Base-by-base conservation (phyloP, 2,888 invertebrate genomes). In the Congeria kusceri region DNA sequence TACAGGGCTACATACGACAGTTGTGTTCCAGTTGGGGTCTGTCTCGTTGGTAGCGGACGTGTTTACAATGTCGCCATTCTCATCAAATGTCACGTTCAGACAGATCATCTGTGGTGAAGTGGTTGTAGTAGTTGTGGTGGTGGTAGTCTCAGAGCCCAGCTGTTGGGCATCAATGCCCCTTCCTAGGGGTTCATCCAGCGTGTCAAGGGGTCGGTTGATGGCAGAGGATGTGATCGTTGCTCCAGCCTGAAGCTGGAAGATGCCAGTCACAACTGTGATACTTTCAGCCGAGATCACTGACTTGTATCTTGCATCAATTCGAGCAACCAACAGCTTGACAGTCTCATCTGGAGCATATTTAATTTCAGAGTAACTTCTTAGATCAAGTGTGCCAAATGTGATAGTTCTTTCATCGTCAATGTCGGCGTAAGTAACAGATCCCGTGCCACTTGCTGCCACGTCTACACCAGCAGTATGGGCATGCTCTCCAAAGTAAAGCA, bases 281-380 rank as follows among this genome's bases (percentile, higher is more conserved):
- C 85, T 88, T 62, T 90, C 90, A n/a, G 89, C 88, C 18, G 84
- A 86, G 20, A 90, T 79, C 23, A 69, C 72, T 0, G 89, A 78
- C 72, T 85, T 71, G 67, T 81, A 90, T n/a, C 89, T 49, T 4
- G 81, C 65, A 63, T 88, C 86, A 23, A 89, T 76, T 56, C 56
- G 63, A 5, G 87, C 88, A 61, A 84, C 83, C 13, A 65, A 74
- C 23, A 74, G 69, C 9, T 46, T 64, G 71, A 87, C 81, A 11
- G 73, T 70, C 15, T 83, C 68, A 63, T 90, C 87, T 18, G 86
- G 84, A 11, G 80, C 80, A 65, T 79, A 85, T 49, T 83, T 76
- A 39, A 89, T 72, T 15, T 80, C 62, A 0, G 90, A 87, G 29
- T 63, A 76, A 44, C 88, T 87, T 61, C 87, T 74, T 1, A 89